These are phyloP conservation scores for Drosophila nr. perissopoda DNA, from an alignment of 2,888 invertebrate genomes.

Conservation along the genomic window DNA sequence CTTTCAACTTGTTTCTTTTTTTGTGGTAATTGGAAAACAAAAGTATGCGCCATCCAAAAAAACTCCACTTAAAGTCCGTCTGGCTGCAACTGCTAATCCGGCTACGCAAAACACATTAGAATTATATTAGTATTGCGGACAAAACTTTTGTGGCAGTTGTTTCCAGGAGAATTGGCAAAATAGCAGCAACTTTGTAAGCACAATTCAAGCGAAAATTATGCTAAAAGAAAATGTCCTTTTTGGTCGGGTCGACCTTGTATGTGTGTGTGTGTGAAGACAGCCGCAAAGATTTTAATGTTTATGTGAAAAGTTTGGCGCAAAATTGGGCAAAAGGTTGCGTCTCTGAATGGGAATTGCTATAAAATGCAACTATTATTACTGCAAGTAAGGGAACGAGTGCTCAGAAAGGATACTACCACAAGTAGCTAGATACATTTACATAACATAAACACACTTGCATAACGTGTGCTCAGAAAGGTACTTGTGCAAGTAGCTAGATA, in stretches of 20 bases:
- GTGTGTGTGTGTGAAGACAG: slow-evolving; percentile 34
- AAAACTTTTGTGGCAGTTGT: slow-evolving; percentile 62
- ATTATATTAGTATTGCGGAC: slow-evolving; percentile 39
- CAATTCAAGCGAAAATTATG: slow-evolving; percentile 72
- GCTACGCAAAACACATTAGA: slow-evolving; percentile 51
- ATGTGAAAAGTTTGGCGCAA: slow-evolving; percentile 77
- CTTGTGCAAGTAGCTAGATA: slow-evolving; percentile 10
- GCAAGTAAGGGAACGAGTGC: slow-evolving; percentile 13
- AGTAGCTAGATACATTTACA: background rate
- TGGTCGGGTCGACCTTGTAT: slow-evolving; percentile 14
- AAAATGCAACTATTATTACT: slow-evolving; percentile 64
- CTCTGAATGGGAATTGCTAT: slow-evolving; percentile 37
- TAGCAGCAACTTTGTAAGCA: slow-evolving; percentile 66
- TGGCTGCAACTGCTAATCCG: slow-evolving; percentile 58
- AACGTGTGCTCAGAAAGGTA: slow-evolving; percentile 4
- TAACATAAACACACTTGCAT: background rate
- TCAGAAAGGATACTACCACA: slow-evolving; percentile 1
- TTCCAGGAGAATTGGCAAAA: slow-evolving; percentile 60
- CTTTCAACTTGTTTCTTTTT: slow-evolving; percentile 57
- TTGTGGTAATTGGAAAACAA: slow-evolving; percentile 28
- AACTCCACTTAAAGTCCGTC: background rate
- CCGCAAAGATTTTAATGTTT: slow-evolving; percentile 79
- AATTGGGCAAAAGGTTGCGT: slow-evolving; percentile 57
- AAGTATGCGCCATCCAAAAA: slow-evolving; percentile 1
- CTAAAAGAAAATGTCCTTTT: slow-evolving; percentile 78